Evolutionary conservation across 2,797 vertebrate species (phyloP).

Genomic region (Arctocebus calabarensis): DNA sequence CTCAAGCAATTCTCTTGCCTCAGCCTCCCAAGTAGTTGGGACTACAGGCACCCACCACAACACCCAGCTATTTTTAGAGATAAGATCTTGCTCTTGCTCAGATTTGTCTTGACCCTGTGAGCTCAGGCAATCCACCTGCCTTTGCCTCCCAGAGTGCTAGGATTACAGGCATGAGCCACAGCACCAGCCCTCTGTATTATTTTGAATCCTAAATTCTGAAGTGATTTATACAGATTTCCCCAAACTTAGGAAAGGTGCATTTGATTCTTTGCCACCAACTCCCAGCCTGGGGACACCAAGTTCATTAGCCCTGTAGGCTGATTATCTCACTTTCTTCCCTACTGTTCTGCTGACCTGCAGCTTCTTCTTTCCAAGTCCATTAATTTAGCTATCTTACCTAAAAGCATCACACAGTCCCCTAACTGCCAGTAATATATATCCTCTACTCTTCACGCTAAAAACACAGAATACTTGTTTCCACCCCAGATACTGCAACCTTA

Average conservation of each 20-base stretch:
- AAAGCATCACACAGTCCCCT: not conserved
- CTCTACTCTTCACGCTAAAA: not conserved
- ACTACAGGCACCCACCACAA: too few species aligned
- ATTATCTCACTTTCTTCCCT: not conserved
- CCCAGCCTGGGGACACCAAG: not conserved
- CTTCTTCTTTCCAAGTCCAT: not conserved
- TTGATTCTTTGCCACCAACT: not conserved
- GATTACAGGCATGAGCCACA: too few species aligned
- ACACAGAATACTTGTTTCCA: slow-evolving; percentile 8
- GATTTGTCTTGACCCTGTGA: too few species aligned
- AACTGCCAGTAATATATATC: not conserved
- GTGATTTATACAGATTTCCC: not conserved
- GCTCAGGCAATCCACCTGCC: too few species aligned
- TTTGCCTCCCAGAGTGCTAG: too few species aligned
- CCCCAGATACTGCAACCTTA: not conserved
- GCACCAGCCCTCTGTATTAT: not conserved
- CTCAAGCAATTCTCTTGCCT: too few species aligned
- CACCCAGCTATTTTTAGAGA: too few species aligned
- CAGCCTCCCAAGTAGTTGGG: too few species aligned
- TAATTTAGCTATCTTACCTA: not conserved
- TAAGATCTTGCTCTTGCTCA: too few species aligned
- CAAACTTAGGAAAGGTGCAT: not conserved
- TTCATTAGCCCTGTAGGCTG: not conserved
- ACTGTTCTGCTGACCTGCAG: not conserved
- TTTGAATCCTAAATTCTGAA: slow-evolving; percentile 35